These are phyloP conservation scores for Channallabes apus DNA, from an alignment of 2,797 vertebrate genomes.

Conservation along the genomic window DNA sequence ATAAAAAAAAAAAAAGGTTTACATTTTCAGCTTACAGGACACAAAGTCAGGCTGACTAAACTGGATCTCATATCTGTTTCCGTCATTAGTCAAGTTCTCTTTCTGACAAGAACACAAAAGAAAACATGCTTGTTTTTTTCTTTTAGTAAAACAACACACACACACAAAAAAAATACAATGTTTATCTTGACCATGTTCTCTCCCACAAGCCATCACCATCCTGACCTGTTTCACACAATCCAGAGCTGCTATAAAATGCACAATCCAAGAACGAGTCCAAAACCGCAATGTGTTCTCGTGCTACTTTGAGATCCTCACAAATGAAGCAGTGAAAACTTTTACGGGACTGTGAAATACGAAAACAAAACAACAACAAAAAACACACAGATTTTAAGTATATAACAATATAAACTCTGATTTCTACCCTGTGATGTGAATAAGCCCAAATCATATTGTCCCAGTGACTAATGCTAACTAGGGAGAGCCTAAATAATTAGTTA, in stretches of 20 bases:
- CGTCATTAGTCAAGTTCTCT: background rate
- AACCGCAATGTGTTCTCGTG: background rate
- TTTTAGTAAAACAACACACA: background rate
- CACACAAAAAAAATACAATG: background rate
- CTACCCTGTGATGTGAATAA: background rate
- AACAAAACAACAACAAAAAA: background rate
- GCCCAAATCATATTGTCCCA: background rate
- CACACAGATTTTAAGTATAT: background rate
- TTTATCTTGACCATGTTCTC: background rate
- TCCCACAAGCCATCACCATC: background rate
- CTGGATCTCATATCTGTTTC: background rate
- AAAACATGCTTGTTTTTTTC: background rate
- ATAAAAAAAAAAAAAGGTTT: background rate
- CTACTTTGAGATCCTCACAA: background rate
- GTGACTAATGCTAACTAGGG: slow-evolving; percentile 20
- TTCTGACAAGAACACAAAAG: background rate
- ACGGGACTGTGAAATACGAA: background rate
- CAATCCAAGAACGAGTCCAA: slow-evolving; percentile 10
- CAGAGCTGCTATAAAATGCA: slow-evolving; percentile 25
- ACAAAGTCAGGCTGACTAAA: background rate
- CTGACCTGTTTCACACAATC: background rate
- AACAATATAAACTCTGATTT: background rate
- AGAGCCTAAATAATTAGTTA: slow-evolving; percentile 16
- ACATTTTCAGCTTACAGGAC: background rate
- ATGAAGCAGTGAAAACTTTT: background rate